Percentiles rank a stretch among this genome's conserved stretches.
These are phyloP conservation scores for Epizoanthus rinbou DNA, from an alignment of 92 coral and sea anemone genomes.

Conservation along the genomic window DNA sequence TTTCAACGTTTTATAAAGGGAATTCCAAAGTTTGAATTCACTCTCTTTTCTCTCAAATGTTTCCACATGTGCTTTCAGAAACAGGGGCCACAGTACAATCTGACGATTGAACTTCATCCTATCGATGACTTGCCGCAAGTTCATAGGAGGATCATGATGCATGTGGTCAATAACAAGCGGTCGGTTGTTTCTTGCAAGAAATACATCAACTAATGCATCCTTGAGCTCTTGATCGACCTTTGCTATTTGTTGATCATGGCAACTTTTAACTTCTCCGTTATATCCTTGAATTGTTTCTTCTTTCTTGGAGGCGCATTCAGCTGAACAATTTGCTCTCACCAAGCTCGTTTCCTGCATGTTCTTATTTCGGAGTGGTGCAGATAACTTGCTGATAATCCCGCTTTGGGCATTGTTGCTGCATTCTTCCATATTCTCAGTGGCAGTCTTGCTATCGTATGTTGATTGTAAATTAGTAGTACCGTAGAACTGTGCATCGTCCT, in stretches of 20 bases:
- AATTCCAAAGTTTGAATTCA: conserved; percentile 12
- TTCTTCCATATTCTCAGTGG: not conserved
- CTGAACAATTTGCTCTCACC: not conserved
- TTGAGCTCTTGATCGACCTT: not conserved
- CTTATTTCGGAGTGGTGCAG: not conserved
- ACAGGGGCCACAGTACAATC: conserved; percentile 10
- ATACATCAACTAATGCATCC: conserved; percentile 11
- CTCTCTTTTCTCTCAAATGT: not conserved
- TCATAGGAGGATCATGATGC: not conserved
- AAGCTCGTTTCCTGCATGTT: not conserved
- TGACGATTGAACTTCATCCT: not conserved
- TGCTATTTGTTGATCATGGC: not conserved
- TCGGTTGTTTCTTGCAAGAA: not conserved
- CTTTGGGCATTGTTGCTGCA: too few species aligned
- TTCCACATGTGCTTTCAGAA: not conserved
- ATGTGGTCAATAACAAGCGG: conserved; percentile 1
- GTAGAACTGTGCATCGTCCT: not conserved
- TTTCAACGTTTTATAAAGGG: not conserved
- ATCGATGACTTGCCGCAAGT: not conserved
- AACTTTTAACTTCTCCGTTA: not conserved
- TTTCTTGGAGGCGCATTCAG: not conserved
- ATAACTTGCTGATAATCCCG: not conserved
- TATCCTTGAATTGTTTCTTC: not conserved
- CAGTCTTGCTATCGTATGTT: not conserved
- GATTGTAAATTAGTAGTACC: not conserved